Conservation (phyloP, 2,797 vertebrate species). For the Nannoperca australis region DNA sequence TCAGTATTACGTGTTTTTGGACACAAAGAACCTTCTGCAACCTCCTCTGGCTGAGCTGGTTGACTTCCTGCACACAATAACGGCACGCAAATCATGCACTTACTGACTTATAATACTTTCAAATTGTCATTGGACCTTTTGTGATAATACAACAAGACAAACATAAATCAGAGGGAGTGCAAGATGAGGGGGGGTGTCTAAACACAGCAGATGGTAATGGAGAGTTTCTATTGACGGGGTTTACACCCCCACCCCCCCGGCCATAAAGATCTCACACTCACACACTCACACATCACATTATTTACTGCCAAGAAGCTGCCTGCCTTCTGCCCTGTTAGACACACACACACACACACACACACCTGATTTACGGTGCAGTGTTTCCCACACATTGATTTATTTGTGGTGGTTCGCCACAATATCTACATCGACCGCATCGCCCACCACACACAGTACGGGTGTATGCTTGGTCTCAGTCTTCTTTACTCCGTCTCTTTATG, state of each 20-base stretch:
- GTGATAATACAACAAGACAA: neutral
- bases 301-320: conserved; percentile 11
- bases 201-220: conserved; percentile 16
- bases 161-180: neutral
- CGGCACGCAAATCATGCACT: neutral
- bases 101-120: neutral
- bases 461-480: too few species aligned
- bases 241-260: neutral
- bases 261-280: neutral
- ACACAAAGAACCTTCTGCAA: too few species aligned
- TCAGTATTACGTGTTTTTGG: neutral
- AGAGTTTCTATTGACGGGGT: neutral
- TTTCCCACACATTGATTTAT: too few species aligned
- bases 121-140: neutral
- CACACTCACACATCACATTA: neutral
- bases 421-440: too few species aligned
- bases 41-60: neutral
- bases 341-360: neutral
- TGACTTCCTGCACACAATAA: neutral
- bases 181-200: neutral
- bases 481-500: too few species aligned
- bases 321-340: conserved; percentile 1
- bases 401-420: too few species aligned
- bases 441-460: too few species aligned
- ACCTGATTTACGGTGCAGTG: conserved; percentile 2